phyloP scores from a whole-genome alignment of 2,797 vertebrate species.

The Capromys pilorides region DNA sequence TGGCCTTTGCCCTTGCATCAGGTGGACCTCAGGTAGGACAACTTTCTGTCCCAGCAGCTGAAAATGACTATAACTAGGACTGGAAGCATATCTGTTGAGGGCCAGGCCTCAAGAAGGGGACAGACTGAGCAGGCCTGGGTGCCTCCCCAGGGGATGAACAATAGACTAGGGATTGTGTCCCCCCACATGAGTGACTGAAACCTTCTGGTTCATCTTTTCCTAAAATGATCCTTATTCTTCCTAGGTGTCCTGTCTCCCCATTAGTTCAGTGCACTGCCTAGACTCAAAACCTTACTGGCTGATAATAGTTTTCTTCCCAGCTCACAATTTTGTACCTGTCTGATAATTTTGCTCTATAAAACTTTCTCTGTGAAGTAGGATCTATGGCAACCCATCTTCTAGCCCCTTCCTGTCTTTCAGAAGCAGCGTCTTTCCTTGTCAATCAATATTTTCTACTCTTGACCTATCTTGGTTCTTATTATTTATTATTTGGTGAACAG shows the following conservation, averaged over 20 bases:
- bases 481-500: not conserved
- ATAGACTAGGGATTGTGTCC: not conserved
- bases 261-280: not conserved
- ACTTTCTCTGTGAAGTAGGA: not conserved
- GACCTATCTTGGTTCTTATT: not conserved
- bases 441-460: not conserved
- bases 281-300: not conserved
- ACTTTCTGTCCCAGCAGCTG: not conserved
- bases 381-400: not conserved
- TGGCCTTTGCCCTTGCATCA: not conserved
- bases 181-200: not conserved
- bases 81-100: not conserved
- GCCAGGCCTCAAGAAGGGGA: not conserved
- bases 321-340: no score
- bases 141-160: not conserved
- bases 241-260: not conserved
- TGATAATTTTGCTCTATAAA: not conserved
- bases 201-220: not conserved
- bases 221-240: not conserved
- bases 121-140: not conserved
- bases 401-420: not conserved
- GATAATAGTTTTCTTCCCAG: not conserved
- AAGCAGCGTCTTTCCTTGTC: not conserved
- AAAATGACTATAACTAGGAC: not conserved
- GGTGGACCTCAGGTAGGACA: not conserved